Evolutionary conservation across 2,113 vertebrate genomes (phyloP).

Genomic region (Pantherophis guttatus): DNA sequence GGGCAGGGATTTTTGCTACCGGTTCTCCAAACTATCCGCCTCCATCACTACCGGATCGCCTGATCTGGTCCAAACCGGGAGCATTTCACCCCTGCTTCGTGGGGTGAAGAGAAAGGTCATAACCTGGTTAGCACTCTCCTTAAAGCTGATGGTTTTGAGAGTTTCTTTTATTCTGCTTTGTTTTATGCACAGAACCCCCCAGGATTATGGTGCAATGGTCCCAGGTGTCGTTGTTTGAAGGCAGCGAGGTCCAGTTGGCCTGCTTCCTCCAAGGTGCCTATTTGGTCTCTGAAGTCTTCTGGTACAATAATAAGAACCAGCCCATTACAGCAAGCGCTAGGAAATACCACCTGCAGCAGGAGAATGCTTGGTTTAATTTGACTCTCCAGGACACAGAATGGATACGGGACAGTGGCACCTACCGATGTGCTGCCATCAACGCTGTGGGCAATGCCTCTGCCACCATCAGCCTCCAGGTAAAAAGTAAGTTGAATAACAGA

Average conservation of each 20-base stretch:
- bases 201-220: slow-evolving; percentile 70
- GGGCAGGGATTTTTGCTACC: no score
- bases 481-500: slow-evolving; percentile 71
- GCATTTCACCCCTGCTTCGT: no score
- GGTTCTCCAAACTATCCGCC: no score
- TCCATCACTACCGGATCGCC: no score
- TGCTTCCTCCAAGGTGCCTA: slow-evolving; percentile 71
- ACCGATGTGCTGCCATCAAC: slow-evolving; percentile 79
- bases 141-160: neutral
- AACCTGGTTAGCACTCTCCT: neutral
- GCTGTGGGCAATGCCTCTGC: slow-evolving; percentile 80
- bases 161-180: neutral
- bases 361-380: slow-evolving; percentile 75
- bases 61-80: no score
- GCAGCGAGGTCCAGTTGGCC: slow-evolving; percentile 75
- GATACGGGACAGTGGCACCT: slow-evolving; percentile 72
- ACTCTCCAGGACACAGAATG: slow-evolving; percentile 74
- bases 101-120: neutral
- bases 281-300: slow-evolving; percentile 70
- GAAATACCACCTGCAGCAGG: slow-evolving; percentile 75
- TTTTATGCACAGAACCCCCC: slow-evolving; percentile 72
- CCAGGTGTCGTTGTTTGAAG: slow-evolving; percentile 77
- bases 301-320: slow-evolving; percentile 77
- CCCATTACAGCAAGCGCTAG: slow-evolving; percentile 59
- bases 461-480: slow-evolving; percentile 75